Base-by-base conservation (phyloP, 2,797 vertebrate species). In the Dipus sagitta region DNA sequence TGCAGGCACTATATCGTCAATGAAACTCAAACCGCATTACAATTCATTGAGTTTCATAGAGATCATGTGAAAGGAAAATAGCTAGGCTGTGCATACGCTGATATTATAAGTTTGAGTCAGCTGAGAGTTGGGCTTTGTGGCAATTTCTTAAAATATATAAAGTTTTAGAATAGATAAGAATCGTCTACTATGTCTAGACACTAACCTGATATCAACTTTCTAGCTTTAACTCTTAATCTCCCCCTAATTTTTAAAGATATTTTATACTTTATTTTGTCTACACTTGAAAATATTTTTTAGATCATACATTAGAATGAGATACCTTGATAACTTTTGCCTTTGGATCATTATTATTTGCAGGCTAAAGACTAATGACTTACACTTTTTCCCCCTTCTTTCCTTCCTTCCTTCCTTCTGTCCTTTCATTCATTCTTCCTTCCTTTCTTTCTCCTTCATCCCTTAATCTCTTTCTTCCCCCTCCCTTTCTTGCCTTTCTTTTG, bases 241-340 rank as follows among this genome's bases (percentile, higher is more conserved):
- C 28, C 58, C 24, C 32, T 84, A 42, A 90, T 71, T 80, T 91
- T 92, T 58, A 91, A 87, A 9, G 74, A 68, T 58, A 52, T 64
- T 68, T 86, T 32, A 54, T 21, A 38, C 11, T 76, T 94, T 77
- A 70, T 20, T 38, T 78, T 95, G 62, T 76, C 64, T 47, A 60
- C n/a, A 79, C 12, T 71, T 52, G 18, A 84, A 85, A 74, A 81
- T 2, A 5, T 10, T 81, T 77, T 78, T 81, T 65, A 54, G 42
- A 13, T 77, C 26, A 75, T 11, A 80, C 42, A 21, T n/a, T 15
- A 47, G 24, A 10, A 86, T 62, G 2, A 6, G 86, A 76, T 24
- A 52, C 2, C 18, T 65, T 23, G 42, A 54, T 87, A 91, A 70
- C 38, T 86, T 83, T 90, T 92, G 21, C 14, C 34, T 79, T 70